These are phyloP conservation scores for Eulithis prunata DNA, from an alignment of 2,888 invertebrate genomes.

Conservation along the genomic window DNA sequence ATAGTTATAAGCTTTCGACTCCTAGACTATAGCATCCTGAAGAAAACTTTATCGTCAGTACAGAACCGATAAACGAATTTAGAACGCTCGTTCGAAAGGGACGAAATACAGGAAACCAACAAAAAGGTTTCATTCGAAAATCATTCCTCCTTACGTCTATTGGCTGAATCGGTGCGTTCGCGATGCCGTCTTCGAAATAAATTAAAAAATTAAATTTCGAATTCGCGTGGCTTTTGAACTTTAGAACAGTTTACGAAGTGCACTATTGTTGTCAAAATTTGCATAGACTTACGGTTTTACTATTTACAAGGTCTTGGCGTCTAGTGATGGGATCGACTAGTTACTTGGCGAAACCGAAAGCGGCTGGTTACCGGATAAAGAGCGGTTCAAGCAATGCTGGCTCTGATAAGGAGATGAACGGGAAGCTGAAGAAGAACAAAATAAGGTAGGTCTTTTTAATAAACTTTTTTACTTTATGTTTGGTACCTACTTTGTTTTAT, in stretches of 20 bases:
- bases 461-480: background rate
- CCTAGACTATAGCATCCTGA: conserved; percentile 60
- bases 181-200: conserved; percentile 47
- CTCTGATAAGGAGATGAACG: conserved; percentile 78
- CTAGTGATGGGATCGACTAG: conserved; percentile 76
- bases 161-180: conserved; percentile 51
- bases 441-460: conserved; percentile 56
- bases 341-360: conserved; percentile 73
- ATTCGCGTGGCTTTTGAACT: conserved; percentile 32
- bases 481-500: too few relatives aligned
- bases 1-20: conserved; percentile 36
- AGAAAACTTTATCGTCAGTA: conserved; percentile 66
- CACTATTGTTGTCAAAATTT: conserved; percentile 45
- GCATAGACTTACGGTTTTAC: conserved; percentile 46
- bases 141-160: conserved; percentile 65
- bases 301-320: conserved; percentile 40
- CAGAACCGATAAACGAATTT: conserved; percentile 52
- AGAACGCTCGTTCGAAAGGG: conserved; percentile 53
- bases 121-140: conserved; percentile 54
- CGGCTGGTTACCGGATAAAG: conserved; percentile 67
- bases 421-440: conserved; percentile 72
- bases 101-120: conserved; percentile 68
- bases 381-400: conserved; percentile 73
- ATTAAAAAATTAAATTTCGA: conserved; percentile 51
- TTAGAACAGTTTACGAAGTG: conserved; percentile 20